Conservation (phyloP, 2,888 invertebrate species). For the Helicoverpa assulta region DNA sequence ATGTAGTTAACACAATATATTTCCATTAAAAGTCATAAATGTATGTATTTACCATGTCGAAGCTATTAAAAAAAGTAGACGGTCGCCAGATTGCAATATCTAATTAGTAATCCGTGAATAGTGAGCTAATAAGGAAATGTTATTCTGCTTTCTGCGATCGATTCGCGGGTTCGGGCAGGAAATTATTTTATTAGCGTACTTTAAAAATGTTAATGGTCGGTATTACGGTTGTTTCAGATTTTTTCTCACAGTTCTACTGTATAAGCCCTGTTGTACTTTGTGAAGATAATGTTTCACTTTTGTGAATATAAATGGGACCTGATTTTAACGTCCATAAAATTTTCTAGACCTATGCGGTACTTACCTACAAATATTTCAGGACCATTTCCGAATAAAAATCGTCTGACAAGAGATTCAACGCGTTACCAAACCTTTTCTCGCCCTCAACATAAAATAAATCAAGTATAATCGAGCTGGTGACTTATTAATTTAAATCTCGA, state of each 20-base stretch:
- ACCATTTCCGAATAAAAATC: too few species aligned
- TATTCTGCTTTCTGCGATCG: conserved; percentile 26
- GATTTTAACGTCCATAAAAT: too few species aligned
- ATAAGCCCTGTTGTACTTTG: conserved; percentile 2
- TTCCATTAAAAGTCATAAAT: not conserved
- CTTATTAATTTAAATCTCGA: not conserved
- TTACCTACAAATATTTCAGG: too few species aligned
- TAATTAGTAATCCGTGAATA: conserved; percentile 23
- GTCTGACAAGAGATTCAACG: too few species aligned
- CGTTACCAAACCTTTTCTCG: not conserved
- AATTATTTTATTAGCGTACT: conserved; percentile 37
- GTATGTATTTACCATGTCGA: not conserved
- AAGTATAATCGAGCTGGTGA: not conserved
- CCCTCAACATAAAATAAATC: not conserved
- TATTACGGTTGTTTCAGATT: conserved; percentile 15
- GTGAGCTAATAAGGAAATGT: conserved; percentile 32
- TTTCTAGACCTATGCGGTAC: too few species aligned
- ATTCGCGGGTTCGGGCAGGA: conserved; percentile 39
- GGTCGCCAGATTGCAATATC: conserved; percentile 19
- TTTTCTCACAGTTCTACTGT: conserved; percentile 16
- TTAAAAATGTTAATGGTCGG: conserved; percentile 25
- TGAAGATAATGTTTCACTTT: too few species aligned
- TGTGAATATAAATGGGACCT: too few species aligned
- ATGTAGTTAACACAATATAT: not conserved
- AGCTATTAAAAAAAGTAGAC: not conserved